phyloP scores from a whole-genome alignment of 2,113 vertebrate species.

The Sprattus sprattus region DNA sequence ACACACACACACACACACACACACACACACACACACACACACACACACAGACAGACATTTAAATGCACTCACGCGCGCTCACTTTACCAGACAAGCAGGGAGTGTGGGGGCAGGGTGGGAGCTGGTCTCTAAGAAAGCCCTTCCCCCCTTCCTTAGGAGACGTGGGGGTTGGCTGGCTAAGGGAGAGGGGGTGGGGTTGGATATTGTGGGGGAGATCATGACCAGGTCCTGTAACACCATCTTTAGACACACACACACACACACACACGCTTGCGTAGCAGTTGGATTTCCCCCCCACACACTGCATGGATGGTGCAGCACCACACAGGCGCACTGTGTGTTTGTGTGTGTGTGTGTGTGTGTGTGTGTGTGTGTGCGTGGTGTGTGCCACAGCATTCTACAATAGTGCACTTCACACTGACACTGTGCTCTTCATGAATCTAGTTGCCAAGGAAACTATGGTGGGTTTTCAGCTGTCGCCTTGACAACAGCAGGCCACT shows the following conservation, averaged over 20 bases:
- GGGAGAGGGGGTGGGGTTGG: background rate
- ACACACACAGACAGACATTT: background rate
- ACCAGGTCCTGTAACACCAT: background rate
- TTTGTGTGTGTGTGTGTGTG: background rate
- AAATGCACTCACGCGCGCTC: background rate
- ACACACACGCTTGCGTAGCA: background rate
- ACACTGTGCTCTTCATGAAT: constrained; percentile 32
- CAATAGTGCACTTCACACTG: background rate
- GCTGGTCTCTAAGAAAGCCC: background rate
- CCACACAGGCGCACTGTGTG: background rate
- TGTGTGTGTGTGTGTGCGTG: constrained; percentile 2
- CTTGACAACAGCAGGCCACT: constrained; percentile 57
- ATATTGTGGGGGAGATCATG: background rate
- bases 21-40: background rate
- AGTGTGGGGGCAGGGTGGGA: background rate
- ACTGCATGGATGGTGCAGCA: background rate
- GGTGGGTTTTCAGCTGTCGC: constrained; percentile 55
- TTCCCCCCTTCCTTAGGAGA: background rate
- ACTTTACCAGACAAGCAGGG: background rate
- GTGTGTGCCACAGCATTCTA: background rate
- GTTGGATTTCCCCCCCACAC: constrained; percentile 8
- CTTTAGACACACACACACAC: background rate
- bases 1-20: background rate
- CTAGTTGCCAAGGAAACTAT: constrained; percentile 52
- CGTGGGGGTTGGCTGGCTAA: background rate